phyloP scores from a whole-genome alignment of 2,888 invertebrate species.

The Oegoconia quadripuncta region DNA sequence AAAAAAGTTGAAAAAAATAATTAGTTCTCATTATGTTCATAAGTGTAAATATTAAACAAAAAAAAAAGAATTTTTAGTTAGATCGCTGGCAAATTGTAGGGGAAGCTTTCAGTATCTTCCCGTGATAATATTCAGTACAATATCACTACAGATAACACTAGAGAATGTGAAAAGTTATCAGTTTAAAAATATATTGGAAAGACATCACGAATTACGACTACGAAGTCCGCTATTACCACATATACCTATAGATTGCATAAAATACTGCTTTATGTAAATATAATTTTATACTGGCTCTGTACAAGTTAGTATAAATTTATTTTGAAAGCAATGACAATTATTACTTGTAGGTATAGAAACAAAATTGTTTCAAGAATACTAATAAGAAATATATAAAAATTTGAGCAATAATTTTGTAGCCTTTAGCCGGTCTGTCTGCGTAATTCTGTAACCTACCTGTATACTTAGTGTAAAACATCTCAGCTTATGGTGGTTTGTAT shows the following conservation, averaged over 20 bases:
- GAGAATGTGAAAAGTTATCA: not conserved
- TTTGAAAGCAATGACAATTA: conserved; percentile 13
- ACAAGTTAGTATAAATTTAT: conserved; percentile 14
- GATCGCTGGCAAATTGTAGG: conserved; percentile 30
- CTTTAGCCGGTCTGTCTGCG: conserved; percentile 56
- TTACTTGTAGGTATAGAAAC: conserved; percentile 25
- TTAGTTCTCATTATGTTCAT: conserved; percentile 32
- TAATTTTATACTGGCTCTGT: not conserved
- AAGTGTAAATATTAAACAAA: conserved; percentile 36
- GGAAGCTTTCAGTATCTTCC: conserved; percentile 28
- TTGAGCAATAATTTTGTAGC: conserved; percentile 64
- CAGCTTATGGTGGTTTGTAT: too few relatives aligned
- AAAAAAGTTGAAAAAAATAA: conserved; percentile 16
- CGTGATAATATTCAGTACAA: conserved; percentile 25
- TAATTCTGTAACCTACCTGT: not conserved
- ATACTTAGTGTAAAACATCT: not conserved
- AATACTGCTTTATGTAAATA: not conserved
- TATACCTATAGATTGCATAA: conserved; percentile 4
- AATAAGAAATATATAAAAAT: conserved; percentile 38
- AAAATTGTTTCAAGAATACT: conserved; percentile 18
- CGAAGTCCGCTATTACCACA: not conserved
- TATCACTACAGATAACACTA: conserved; percentile 4
- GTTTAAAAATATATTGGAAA: not conserved
- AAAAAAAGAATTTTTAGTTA: conserved; percentile 30
- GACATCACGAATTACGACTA: not conserved